phyloP scores from a whole-genome alignment of 2,888 invertebrate genomes.

The Eutolmus rufibarbis region DNA sequence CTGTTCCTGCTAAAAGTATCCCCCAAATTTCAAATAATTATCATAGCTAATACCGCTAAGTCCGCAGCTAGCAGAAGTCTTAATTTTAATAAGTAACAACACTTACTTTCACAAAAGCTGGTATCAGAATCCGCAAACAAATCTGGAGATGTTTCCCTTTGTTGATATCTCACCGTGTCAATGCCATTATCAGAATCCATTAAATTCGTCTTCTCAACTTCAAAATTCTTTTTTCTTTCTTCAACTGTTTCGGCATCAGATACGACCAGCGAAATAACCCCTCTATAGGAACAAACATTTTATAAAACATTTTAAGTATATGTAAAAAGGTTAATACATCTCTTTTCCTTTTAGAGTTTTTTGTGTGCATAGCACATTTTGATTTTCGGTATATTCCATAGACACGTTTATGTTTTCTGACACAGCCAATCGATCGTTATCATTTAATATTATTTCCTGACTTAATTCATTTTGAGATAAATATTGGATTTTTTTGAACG shows the following conservation, averaged over 20 bases:
- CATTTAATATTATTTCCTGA: not conserved
- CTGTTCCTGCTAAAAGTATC: not conserved
- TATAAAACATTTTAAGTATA: not conserved
- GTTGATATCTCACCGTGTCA: not conserved
- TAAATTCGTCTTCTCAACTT: not conserved
- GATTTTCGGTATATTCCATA: not conserved
- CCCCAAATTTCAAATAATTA: too few species aligned
- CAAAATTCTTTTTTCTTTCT: not conserved
- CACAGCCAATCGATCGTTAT: not conserved
- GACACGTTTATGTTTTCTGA: not conserved
- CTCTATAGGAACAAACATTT: not conserved
- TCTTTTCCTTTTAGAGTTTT: not conserved
- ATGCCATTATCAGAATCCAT: not conserved
- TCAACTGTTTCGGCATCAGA: not conserved
- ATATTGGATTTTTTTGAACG: not conserved
- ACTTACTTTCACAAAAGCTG: not conserved
- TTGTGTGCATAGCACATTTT: not conserved
- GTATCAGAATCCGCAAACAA: constrained; percentile 59
- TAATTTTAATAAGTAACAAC: not conserved
- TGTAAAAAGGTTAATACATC: not conserved
- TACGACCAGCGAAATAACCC: not conserved
- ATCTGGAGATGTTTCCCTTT: constrained; percentile 57
- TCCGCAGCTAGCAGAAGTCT: too few species aligned
- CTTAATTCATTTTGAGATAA: not conserved
- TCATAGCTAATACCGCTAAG: too few species aligned